Evolutionary conservation across 2,888 invertebrate genomes (phyloP).

Genomic region (Calameuta filiformis): DNA sequence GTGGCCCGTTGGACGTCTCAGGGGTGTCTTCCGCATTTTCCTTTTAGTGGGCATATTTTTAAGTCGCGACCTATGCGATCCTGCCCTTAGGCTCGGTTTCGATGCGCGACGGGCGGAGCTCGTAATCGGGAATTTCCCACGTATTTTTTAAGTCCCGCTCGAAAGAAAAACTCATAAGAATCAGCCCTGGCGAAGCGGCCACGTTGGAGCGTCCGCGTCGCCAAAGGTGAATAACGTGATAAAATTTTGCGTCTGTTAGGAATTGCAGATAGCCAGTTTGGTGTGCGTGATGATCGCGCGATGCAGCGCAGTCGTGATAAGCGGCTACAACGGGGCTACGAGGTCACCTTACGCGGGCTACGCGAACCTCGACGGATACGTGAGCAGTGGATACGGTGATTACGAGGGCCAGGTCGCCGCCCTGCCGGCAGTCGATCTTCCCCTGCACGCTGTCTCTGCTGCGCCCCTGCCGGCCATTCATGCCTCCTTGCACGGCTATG

Average conservation of each 20-base stretch:
- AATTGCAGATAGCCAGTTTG: slow-evolving; percentile 49
- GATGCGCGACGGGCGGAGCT: no score
- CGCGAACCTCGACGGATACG: slow-evolving; percentile 52
- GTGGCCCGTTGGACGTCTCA: no score
- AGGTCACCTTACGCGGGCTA: slow-evolving; percentile 55
- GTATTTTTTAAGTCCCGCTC: no score
- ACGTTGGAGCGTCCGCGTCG: neutral
- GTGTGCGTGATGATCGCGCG: slow-evolving; percentile 42
- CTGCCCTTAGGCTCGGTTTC: no score
- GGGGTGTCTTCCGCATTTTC: no score
- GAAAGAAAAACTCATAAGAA: no score
- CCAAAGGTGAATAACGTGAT: no score
- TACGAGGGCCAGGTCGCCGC: slow-evolving; percentile 52
- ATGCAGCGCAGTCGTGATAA: slow-evolving; percentile 54
- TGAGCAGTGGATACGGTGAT: slow-evolving; percentile 30
- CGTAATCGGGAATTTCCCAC: no score
- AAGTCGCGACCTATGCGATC: no score
- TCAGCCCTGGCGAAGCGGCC: neutral
- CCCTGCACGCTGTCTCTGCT: slow-evolving; percentile 60
- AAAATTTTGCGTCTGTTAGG: neutral
- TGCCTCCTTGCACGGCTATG: slow-evolving; percentile 17
- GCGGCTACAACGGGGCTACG: slow-evolving; percentile 47
- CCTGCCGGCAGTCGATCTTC: slow-evolving; percentile 59
- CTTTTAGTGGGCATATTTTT: no score
- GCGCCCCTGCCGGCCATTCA: slow-evolving; percentile 41